Base-by-base conservation (phyloP, 2,797 vertebrate genomes). In the Typhlichthys subterraneus region DNA sequence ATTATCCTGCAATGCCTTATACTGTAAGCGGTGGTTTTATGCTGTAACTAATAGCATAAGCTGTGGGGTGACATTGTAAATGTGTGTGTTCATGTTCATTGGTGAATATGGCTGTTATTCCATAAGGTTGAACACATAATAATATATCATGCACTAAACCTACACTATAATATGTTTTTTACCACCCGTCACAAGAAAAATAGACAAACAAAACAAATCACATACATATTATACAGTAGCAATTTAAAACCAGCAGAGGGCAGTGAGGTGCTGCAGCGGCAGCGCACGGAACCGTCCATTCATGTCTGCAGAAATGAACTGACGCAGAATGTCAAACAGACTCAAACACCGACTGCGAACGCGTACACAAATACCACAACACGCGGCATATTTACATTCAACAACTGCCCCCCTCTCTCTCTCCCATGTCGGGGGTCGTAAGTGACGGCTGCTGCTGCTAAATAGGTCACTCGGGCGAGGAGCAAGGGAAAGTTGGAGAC, bases 401-500 rank as follows among this genome's bases (percentile, higher is more conserved):
- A 38, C 33, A 38, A 46, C 72, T 59, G 53, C 65, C 63, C 64
- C 67, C 53, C 31, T 58, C 59, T 72, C 62, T 58, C 63, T 63
- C 56, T 31, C 70, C 50, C 71, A 61, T 33, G 33, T 52, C 85
- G 76, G 63, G 84, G 61, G 70, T 78, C 76, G 19, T 77, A 77
- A 65, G 17, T 82, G 75, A 76, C 71, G 56, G 62, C 50, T 57
- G 76, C 70, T 57, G 73, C 75, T 46, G 69, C 71, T 88, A 93
- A 92, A 88, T 91, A 92, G 92, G 92, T 91, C 91, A 92, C 73
- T 87, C 46, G 58, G 82, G 71, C 83, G 80, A 83, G 63, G 72
- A 84, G 81, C 81, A 81, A 79, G 74, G 74, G 81, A 75, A 72
- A 33, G 15, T 61, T 59, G 23, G 31, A 46, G 42, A 1, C 52